A percentile compares a stretch with the other conserved stretches of the same genome.
Conservation (phyloP, 2,797 vertebrate species). For the Acrocephalus scirpaceus region DNA sequence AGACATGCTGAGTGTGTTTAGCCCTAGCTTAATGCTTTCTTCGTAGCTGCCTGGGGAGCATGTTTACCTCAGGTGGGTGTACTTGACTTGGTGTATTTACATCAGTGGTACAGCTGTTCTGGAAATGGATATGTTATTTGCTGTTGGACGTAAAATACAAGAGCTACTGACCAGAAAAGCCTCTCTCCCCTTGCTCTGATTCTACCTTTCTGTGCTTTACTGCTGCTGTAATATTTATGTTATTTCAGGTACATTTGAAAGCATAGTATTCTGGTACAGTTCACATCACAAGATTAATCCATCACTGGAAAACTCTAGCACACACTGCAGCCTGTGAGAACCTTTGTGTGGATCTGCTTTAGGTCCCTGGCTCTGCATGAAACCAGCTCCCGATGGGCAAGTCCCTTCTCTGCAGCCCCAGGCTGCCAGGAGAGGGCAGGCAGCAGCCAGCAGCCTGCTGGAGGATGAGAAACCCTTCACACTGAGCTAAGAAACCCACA, state of each 20-base stretch:
- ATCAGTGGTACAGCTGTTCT: neutral
- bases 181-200: neutral
- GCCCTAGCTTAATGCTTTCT: neutral
- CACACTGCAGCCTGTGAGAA: accelerated
- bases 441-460: neutral
- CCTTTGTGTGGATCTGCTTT: neutral
- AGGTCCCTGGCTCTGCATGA: neutral
- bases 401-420: neutral
- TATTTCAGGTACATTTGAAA: neutral
- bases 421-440: conserved; percentile 44
- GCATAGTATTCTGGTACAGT: neutral
- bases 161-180: neutral
- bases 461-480: neutral
- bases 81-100: neutral
- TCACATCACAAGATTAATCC: neutral
- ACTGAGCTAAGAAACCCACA: neutral
- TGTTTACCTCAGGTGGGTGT: neutral
- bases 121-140: neutral
- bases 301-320: neutral
- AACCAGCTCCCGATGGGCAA: accelerated
- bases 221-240: neutral
- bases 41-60: neutral
- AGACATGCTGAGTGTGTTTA: neutral
- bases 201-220: neutral
- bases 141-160: neutral